Evolutionary conservation across 2,797 vertebrate species (phyloP), one percentile per base, ranked within the genome.

Genomic region (Brotula barbata): DNA sequence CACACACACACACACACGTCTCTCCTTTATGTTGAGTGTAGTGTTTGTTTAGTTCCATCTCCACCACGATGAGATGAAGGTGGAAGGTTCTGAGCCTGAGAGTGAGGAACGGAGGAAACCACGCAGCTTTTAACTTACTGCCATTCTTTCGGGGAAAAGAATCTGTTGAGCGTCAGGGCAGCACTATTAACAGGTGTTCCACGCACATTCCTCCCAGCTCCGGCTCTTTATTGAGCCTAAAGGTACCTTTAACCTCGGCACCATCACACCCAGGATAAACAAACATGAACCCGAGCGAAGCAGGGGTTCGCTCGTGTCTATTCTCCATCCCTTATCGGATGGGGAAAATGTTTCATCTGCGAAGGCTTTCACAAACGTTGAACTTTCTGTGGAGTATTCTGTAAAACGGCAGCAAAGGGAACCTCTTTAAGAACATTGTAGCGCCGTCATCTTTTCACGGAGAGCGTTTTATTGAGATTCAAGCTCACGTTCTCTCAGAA

Each of bases 141-240:
- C 25, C 28, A 44, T 63, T 73, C 73, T 72, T 75, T 49, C 16
- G 19, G 20, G 21, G 49, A 21, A 54, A 52, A 58, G 46, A 52
- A 63, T 53, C 54, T 58, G 46, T 14, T 64, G 73, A 47, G 20
- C 8, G 10, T 15, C 37, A 45, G 62, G 62, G 51, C 58, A 23
- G 36, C 7, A 48, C 68, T 66, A 71, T 73, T 83, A 86, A 80
- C 82, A 84, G 80, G 69, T 86, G 81, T 71, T 42, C 73, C 52
- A 13, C 19, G 6, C 58, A n/a, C n/a, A n/a, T 6, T 42, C 78
- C 77, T 70, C 67, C 39, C 66, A 56, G 72, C 59, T 44, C 11
- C 2, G 16, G 43, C 47, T 82, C 65, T 74, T 58, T 69, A 41
- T 47, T 33, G 45, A 64, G 78, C 74, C 79, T 72, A 52, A 63